These are phyloP conservation scores for Tragelaphus scriptus DNA, from an alignment of 2,113 vertebrate species.

Conservation along the genomic window DNA sequence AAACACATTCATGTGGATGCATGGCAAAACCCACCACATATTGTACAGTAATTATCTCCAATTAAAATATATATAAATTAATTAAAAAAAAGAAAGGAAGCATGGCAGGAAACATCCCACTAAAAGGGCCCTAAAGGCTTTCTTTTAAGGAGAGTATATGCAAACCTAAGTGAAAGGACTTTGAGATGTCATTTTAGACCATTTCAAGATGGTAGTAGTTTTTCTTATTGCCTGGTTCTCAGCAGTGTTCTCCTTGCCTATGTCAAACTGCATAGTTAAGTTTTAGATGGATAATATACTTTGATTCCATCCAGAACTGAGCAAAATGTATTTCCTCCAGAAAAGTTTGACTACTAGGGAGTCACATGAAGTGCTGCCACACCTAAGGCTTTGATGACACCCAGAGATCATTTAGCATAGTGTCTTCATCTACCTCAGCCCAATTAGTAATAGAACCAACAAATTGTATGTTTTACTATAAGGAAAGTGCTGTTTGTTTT, in stretches of 20 bases:
- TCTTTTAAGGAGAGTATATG: not conserved
- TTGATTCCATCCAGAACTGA: not conserved
- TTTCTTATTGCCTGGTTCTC: not conserved
- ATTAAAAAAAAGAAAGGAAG: not conserved
- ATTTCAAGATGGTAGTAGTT: not conserved
- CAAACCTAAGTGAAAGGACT: not conserved
- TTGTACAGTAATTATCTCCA: not conserved
- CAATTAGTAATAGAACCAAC: not conserved
- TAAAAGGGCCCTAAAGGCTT: not conserved
- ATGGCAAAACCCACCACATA: not conserved
- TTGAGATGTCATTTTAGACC: not conserved
- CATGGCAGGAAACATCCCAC: not conserved
- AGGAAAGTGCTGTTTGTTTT: not conserved
- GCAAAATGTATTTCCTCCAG: not conserved
- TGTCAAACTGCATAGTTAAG: not conserved
- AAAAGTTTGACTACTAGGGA: not conserved
- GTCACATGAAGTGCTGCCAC: not conserved
- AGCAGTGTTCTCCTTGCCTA: not conserved
- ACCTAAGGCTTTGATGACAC: not conserved
- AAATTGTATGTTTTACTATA: not conserved
- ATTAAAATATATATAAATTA: not conserved
- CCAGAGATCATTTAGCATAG: not conserved
- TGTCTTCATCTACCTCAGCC: not conserved
- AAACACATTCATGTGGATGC: not conserved
- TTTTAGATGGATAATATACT: not conserved